Percentiles rank a stretch among this genome's conserved stretches.
These are phyloP conservation scores for Oreochromis niloticus DNA, from an alignment of 2,113 vertebrate genomes.

Conservation along the genomic window DNA sequence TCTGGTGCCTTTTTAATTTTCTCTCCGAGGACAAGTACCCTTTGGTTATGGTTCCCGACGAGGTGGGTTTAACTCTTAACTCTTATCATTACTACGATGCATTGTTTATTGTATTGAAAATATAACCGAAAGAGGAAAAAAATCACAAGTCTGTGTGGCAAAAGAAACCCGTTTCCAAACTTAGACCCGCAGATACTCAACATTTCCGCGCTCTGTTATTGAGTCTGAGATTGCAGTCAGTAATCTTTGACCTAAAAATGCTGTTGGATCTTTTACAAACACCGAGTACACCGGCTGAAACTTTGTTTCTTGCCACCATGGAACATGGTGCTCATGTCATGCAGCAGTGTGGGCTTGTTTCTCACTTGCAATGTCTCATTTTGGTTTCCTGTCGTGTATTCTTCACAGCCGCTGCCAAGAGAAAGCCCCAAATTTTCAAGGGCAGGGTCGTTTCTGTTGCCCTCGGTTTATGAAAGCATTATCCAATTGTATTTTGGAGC, in stretches of 20 bases:
- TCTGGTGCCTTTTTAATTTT: conserved; percentile 99
- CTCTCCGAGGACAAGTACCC: conserved; percentile 96
- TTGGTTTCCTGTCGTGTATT: conserved; percentile 61
- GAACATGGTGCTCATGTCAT: conserved; percentile 23
- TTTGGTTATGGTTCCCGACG: conserved; percentile 90
- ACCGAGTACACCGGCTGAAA: not conserved
- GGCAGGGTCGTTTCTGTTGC: not conserved
- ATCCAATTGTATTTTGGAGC: not conserved
- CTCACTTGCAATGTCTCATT: conserved; percentile 35
- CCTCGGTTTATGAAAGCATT: not conserved
- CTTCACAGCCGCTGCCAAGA: conserved; percentile 19
- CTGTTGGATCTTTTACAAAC: not conserved
- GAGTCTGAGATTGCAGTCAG: not conserved
- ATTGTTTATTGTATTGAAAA: not conserved
- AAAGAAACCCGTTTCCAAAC: not conserved
- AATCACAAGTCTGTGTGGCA: not conserved
- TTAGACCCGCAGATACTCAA: not conserved
- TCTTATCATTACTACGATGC: not conserved
- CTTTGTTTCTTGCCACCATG: conserved; percentile 27
- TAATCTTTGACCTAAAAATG: conserved; percentile 1
- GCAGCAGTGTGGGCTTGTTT: conserved; percentile 31
- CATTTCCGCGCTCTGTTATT: not conserved
- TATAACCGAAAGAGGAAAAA: not conserved
- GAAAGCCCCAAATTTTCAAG: conserved; percentile 5
- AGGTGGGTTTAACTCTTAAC: conserved; percentile 73